Base-by-base conservation (phyloP, 2,888 invertebrate species). In the Anthoptus insignis region DNA sequence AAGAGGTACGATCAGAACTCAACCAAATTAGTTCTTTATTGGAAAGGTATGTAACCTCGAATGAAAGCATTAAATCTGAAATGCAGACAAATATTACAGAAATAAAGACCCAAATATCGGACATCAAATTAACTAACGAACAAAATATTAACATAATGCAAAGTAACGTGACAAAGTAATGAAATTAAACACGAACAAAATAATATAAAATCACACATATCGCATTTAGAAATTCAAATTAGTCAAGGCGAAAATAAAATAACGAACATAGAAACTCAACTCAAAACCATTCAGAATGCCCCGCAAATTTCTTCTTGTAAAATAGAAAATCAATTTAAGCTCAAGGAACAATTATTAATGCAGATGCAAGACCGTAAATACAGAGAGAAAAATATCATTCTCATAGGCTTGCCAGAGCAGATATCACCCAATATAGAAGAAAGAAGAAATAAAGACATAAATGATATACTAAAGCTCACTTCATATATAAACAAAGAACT, bases 301-400 rank as follows among this genome's bases (percentile, higher is more conserved):
- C 19, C 14, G 6, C 37, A n/a, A n/a, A n/a, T n/a, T 45, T 8
- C 27, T 6, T 6, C 37, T n/a, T 11, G 22, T 47, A 8, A 16
- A 2, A 3, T 19, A 7, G 21, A 21, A 6, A 59, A 59, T n/a
- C 42, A 64, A 9, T 39, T 64, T 24, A 19, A 37, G 3, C 24
- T 42, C 14, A 65, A 65, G 9, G 63, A 68, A 54, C 61, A 68
- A 42, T 39, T 68, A 47, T 65, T 68, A 56, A 16, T 22, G 1
- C 56, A 68, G 11, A 19, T 68, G n/a, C 65, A 68, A 47, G 68
- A 68, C 0, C 32, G 65, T 0, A 59, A 68, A 29, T 63, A 63
- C 24, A 59, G 67, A 24, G 64, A 61, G 39, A 65, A 61, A 9
- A 65, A 65, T 24, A 65, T 67, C n/a, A 49, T 49, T n/a, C 13